Base-by-base conservation (phyloP, 2,113 vertebrate species). In the Brevimyrus niger region DNA sequence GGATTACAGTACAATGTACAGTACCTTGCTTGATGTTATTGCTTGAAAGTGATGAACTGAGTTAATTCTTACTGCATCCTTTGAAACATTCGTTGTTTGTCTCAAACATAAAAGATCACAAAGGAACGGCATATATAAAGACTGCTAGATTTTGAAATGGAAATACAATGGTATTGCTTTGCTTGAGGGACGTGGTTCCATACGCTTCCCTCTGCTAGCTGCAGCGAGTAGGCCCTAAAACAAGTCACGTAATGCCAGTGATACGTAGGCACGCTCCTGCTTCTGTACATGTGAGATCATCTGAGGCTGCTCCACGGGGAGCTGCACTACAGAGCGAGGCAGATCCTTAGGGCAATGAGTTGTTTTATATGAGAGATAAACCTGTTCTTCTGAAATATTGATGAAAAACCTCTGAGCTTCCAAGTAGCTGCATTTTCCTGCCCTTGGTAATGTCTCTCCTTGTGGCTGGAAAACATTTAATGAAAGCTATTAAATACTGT, bases 361-460 rank as follows among this genome's bases (percentile, higher is more conserved):
- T 89, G 65, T 80, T 88, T 89, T 83, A 83, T 89, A 83, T n/a
- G 73, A 89, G 73, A 89, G 27, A 83, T 89, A 89, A 89, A 83
- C 88, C 88, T 83, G 73, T 89, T 89, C 88, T 83, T 48, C 27
- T 89, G 88, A 89, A 89, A 89, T 89, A 89, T 83, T 82, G 73
- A 89, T 83, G 73, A 83, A 89, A 76, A 7, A 83, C 73, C 48
- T 89, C 58, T 89, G 73, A 55, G 73, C 42, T 48, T 89, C 87
- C 19, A 50, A 80, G 73, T 55, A 50, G 88, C 87, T 61, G 53
- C 35, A 87, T 65, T 65, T 23, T 53, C 86, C 87, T 87, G 87
- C 87, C 87, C 53, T 87, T 87, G 87, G 53, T 87, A 87, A 65
- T 65, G 87, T 87, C 55, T 58, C 87, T 65, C 42, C 87, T 87